Base-by-base conservation (phyloP, 2,888 invertebrate genomes). In the Acanthococcus lagerstroemiae region DNA sequence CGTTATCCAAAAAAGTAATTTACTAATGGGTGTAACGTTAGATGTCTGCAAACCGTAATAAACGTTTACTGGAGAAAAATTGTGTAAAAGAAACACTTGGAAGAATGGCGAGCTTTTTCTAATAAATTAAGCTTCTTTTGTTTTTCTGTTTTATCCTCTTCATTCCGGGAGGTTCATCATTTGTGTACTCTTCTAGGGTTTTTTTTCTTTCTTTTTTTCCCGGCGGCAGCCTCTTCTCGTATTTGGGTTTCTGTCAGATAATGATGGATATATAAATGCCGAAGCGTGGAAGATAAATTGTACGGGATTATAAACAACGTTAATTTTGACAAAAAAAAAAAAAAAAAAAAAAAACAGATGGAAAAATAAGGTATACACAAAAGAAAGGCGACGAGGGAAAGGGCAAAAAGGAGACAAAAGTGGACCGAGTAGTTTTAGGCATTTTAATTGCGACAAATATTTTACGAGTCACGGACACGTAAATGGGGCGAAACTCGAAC, bases 121-220 rank as follows among this genome's bases (percentile, higher is more conserved):
- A 58, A 58, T 58, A 58, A 58, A 58, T 58, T 58, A 58, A 46
- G 58, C 48, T 58, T 44, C 58, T 58, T 58, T 58, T 58, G 58
- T 58, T 58, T 58, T 46, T 22, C 45, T 52, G 17, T 58, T 25
- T 55, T 58, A n/a, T 58, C 58, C 26, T 22, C 9, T 22, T 22
- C 22, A 19, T 4, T 58, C 48, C 25, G 5, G 5, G n/a, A 25
- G 46, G 58, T 46, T 19, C 58, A 58, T 58, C 58, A 58, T 58
- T 58, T 58, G 45, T 46, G 25, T 45, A 45, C 45, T 19, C 26
- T 58, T 58, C 24, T 44, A 21, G 24, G 21, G 46, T 44, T 46
- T 45, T 58, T 58, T 48, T 46, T 19, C 25, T 56, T 27, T 17
- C 6, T 4, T 52, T 12, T 52, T 52, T 52, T 37, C 37, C 37